phyloP scores from a whole-genome alignment of 1,140 invertebrate species.

The Phenacoccus solenopsis region DNA sequence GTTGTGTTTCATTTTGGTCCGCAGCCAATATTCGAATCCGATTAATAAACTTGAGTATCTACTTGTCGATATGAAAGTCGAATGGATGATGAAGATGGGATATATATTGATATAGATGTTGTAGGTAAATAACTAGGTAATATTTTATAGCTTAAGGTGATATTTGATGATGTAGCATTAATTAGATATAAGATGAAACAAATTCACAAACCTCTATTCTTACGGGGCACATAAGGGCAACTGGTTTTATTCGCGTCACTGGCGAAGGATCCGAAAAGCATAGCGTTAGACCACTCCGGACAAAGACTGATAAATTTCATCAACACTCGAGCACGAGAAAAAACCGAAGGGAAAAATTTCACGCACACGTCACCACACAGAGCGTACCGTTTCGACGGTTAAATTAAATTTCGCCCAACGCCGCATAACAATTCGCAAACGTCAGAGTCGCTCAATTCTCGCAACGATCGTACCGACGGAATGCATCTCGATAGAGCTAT shows the following conservation, averaged over 20 bases:
- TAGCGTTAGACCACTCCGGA: neutral
- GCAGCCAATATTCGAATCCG: no score
- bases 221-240: neutral
- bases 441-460: neutral
- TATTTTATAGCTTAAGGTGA: no score
- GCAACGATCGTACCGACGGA: neutral
- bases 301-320: neutral
- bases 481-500: neutral
- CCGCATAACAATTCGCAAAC: neutral
- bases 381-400: no score
- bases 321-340: neutral
- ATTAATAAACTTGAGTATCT: no score
- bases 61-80: no score
- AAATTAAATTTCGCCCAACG: neutral
- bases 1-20: no score
- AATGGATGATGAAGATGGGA: no score
- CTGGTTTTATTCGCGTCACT: neutral
- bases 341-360: neutral
- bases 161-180: no score
- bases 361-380: no score
- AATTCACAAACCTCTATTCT: neutral
- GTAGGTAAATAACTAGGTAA: no score
- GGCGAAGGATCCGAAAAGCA: neutral
- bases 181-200: no score
- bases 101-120: no score